Percentiles rank a stretch among this genome's conserved stretches.
phyloP scores from a whole-genome alignment of 1,140 invertebrate species.

The Branchinecta lindahli region DNA sequence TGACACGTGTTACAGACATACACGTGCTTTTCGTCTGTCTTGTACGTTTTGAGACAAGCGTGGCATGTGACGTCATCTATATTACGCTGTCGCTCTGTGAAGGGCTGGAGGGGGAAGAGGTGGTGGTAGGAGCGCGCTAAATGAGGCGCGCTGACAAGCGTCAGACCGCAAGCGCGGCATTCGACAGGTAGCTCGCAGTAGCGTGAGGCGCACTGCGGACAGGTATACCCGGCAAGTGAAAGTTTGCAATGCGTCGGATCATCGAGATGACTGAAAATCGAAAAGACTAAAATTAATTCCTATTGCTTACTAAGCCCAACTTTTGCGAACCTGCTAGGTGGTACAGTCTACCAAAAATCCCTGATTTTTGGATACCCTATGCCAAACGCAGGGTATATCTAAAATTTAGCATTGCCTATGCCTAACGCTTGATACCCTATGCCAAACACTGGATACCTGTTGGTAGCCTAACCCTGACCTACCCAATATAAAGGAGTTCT shows the following conservation, averaged over 20 bases:
- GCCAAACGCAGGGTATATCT: too few relatives aligned
- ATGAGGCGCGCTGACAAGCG: slow-evolving; percentile 93
- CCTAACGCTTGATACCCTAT: too few relatives aligned
- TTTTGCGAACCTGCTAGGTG: background rate
- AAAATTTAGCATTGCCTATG: too few relatives aligned
- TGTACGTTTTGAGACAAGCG: slow-evolving; percentile 15
- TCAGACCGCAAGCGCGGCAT: slow-evolving; percentile 84
- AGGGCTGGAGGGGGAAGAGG: slow-evolving; percentile 76
- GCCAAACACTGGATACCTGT: too few relatives aligned
- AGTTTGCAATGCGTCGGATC: slow-evolving; percentile 36
- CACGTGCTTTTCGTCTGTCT: slow-evolving; percentile 38
- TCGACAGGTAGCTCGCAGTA: slow-evolving; percentile 96
- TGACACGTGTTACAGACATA: slow-evolving; percentile 63
- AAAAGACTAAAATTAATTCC: slow-evolving; percentile 17
- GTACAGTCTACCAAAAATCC: background rate
- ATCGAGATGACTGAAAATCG: slow-evolving; percentile 55
- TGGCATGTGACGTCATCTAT: slow-evolving; percentile 10
- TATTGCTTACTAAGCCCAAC: background rate
- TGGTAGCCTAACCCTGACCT: too few relatives aligned
- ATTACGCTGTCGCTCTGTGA: slow-evolving; percentile 42
- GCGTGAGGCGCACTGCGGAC: slow-evolving; percentile 89
- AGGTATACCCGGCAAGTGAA: slow-evolving; percentile 69
- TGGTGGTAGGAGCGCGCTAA: slow-evolving; percentile 93
- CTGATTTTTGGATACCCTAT: too few relatives aligned
- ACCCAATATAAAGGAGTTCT: too few relatives aligned